Base-by-base conservation (phyloP, 2,113 vertebrate species). In the Centropus bengalensis region DNA sequence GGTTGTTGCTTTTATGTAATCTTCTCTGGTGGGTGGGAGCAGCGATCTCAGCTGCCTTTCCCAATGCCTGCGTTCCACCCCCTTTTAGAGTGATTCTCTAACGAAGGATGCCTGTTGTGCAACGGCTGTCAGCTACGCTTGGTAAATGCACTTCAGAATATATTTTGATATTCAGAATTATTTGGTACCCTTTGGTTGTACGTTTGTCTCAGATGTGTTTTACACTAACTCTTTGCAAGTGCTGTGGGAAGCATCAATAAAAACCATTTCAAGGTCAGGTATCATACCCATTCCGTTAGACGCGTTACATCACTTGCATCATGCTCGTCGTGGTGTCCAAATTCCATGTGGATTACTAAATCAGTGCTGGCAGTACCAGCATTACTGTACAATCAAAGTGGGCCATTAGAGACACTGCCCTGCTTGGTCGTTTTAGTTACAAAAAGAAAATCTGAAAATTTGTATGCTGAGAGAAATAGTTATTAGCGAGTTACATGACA, bases 61-160 rank as follows among this genome's bases (percentile, higher is more conserved):
- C 79, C 64, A 44, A 68, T 1, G 82, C 82, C 47, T 89, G 82
- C 55, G 23, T 95, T 94, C 9, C 9, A 0, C 93, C 73, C 90
- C 80, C 44, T 73, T 95, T 93, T 94, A 44, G 87, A 96, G 68
- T 58, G 71, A 76, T 95, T 93, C 69, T 94, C 91, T 95, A 68
- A 95, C 91, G 86, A 93, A 88, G 88, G 85, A 49, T 91, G 95
- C 96, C 93, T 93, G 91, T 90, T 94, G 66, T 93, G 86, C 91
- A 93, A 78, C 81, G 73, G 62, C 66, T 32, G 3, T 92, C 89
- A 87, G 88, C 56, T 84, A 60, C 45, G 24, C 68, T 88, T 13
- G 36, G 66, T 86, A 93, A 91, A 93, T 33, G 52, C 42, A 52
- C 68, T 94, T 56, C 16, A 82, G 63, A 88, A 71, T 68, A 14